phyloP scores from a whole-genome alignment of 2,797 vertebrate genomes.

The Miichthys miiuy region DNA sequence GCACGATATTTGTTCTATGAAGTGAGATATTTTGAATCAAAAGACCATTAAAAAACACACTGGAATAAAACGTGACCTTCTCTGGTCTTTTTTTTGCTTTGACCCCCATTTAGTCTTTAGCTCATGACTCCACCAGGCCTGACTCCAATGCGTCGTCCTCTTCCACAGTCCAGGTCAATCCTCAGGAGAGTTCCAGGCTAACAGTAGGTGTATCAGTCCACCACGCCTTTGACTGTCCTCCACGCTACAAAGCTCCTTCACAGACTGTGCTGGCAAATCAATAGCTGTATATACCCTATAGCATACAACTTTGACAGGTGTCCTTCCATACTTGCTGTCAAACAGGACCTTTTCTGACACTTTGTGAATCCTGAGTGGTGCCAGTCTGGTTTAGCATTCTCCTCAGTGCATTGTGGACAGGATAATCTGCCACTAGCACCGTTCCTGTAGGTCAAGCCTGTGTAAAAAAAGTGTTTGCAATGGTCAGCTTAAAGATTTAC shows the following conservation, averaged over 20 bases:
- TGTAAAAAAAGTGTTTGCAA: constrained; percentile 30
- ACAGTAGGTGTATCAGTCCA: constrained; percentile 43
- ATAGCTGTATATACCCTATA: constrained; percentile 67
- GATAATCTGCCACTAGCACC: constrained; percentile 25
- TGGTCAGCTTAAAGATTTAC: constrained; percentile 15
- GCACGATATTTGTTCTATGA: background rate
- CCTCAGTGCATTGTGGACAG: constrained; percentile 12
- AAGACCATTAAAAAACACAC: background rate
- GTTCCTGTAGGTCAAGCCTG: constrained; percentile 36
- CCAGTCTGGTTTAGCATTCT: constrained; percentile 51
- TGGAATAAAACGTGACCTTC: background rate
- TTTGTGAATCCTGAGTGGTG: constrained; percentile 27
- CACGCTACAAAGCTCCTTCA: constrained; percentile 61
- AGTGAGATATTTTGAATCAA: background rate
- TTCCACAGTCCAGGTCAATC: constrained; percentile 31
- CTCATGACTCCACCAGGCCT: constrained; percentile 4
- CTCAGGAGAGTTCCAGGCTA: constrained; percentile 42
- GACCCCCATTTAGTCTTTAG: constrained; percentile 29
- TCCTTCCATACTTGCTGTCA: constrained; percentile 61
- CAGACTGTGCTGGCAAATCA: constrained; percentile 62
- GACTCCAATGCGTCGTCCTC: constrained; percentile 12
- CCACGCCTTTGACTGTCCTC: constrained; percentile 72
- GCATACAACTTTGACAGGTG: constrained; percentile 68
- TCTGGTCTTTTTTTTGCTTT: constrained; percentile 2
- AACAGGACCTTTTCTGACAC: constrained; percentile 34